Base-by-base conservation (phyloP, 2,797 vertebrate species). In the Protosalanx chinensis region DNA sequence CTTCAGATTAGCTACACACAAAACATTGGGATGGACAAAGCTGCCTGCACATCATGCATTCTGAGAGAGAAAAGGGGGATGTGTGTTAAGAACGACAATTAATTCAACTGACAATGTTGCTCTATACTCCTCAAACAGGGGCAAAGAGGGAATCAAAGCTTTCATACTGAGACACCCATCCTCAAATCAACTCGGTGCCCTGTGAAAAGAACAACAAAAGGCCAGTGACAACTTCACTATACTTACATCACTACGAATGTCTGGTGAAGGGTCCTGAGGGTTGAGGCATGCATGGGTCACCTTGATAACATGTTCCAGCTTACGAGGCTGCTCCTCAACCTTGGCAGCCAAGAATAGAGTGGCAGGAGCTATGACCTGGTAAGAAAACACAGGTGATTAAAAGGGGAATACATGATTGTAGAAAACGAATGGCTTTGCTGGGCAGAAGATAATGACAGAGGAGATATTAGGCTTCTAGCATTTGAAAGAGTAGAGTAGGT, bases 281-380 rank as follows among this genome's bases (percentile, higher is more conserved):
- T 95, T 95, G 63, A 98, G 92, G 76, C 95, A 97, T 41, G 96
- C 90, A 15, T 97, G 95, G 20, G 95, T 95, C 76, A 98, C 96
- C 80, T 97, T 97, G 85, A 98, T 96, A 5, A 98, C 96, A 0
- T 98, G 94, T 49, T 98, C 96, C 88, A 98, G 86, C 83, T 98
- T 98, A 27, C 94, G 89, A 27, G 96, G 96, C 86, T 98, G 96
- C 79, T 98, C 96, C 79, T 98, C 96, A 20, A 98, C 96, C 84
- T 98, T 98, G 7, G 96, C 96, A 66, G 96, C 96, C 51, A 98
- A 87, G 88, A 98, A 98, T 15, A 98, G 90, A 0, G 96, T 94
- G 0, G 96, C 96, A 0, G 96, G 96, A 71, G 95, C 87, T 76
- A 96, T 94, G 0, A 95, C 93, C 94, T 96, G 57, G 46, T 51